Evolutionary conservation across 2,888 invertebrate genomes (phyloP), one percentile per base, ranked within the genome.

Genomic region (Hirtodrosophila histrioides): DNA sequence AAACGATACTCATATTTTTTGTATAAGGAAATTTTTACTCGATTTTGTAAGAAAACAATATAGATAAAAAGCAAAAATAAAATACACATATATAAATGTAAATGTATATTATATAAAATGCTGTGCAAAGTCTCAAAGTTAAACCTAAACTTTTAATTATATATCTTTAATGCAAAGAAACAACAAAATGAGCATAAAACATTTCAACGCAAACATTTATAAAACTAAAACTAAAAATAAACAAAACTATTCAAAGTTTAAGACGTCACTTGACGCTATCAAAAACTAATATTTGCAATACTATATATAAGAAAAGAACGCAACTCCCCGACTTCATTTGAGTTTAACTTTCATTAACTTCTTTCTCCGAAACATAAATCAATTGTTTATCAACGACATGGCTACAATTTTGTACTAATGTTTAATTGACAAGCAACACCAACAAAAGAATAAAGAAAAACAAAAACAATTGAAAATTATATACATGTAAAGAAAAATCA

Each of bases 101-200:
- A 60, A 64, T 71, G 75, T 79, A 75, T 80, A 66, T 69, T 64
- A 82, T 49, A 65, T 74, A 23, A 76, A 81, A 72, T 62, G 83
- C 83, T 83, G 83, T 83, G 83, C 80, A 83, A 85, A 79, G 83
- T 84, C 83, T 84, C 81, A 84, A 84, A 84, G 83, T 86, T 86
- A 84, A 84, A 84, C 86, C 74, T 84, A 76, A 61, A 77, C 67
- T 81, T 57, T 75, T 81, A 64, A 76, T 66, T 74, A 76, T 57
- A 69, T 69, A 70, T 62, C 69, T 68, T 61, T 61, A 66, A 67
- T 57, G 35, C 40, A 66, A 75, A 48, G 27, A 51, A 62, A 71
- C 33, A 60, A 61, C 27, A 43, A 56, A 53, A 60, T 31, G 35
- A 57, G 61, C 50, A 51, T 57, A 40, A 56, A 69, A 66, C 53